Percentiles rank a stretch among this genome's conserved stretches.
These are phyloP conservation scores for Lepidurus arcticus DNA, from an alignment of 1,140 invertebrate genomes.

Conservation along the genomic window DNA sequence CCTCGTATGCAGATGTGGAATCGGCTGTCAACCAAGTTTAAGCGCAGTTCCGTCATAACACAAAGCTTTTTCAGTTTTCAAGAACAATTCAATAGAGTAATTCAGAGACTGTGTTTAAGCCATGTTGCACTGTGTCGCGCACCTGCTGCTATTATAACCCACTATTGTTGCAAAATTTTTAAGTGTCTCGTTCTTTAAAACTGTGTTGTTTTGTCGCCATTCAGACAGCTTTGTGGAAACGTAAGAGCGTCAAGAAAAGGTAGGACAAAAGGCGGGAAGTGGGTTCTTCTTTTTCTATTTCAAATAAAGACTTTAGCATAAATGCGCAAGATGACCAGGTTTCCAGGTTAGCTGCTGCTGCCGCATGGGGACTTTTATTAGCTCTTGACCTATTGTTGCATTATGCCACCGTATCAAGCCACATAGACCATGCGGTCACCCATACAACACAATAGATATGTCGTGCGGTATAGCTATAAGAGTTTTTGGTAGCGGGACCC, in stretches of 20 bases:
- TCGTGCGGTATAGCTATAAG: neutral
- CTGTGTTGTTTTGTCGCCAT: neutral
- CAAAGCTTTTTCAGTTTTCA: neutral
- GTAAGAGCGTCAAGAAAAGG: neutral
- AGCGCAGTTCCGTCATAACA: neutral
- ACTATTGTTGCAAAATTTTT: neutral
- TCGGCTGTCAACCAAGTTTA: neutral
- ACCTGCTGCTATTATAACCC: neutral
- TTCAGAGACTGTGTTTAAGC: neutral
- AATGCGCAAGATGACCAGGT: neutral
- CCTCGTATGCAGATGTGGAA: neutral
- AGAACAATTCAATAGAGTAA: neutral
- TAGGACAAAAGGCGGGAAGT: neutral
- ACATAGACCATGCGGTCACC: neutral
- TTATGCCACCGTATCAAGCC: neutral
- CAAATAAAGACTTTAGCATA: neutral
- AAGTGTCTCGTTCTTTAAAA: neutral
- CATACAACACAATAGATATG: conserved; percentile 10
- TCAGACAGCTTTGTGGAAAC: neutral
- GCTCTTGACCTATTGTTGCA: conserved; percentile 4
- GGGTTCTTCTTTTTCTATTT: neutral
- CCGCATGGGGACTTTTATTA: neutral
- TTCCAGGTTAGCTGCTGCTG: neutral
- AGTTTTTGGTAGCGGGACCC: neutral
- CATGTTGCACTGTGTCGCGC: neutral